Evolutionary conservation across 2,888 invertebrate genomes (phyloP), one percentile per base, ranked within the genome.

Genomic region (Nebria brevicollis): DNA sequence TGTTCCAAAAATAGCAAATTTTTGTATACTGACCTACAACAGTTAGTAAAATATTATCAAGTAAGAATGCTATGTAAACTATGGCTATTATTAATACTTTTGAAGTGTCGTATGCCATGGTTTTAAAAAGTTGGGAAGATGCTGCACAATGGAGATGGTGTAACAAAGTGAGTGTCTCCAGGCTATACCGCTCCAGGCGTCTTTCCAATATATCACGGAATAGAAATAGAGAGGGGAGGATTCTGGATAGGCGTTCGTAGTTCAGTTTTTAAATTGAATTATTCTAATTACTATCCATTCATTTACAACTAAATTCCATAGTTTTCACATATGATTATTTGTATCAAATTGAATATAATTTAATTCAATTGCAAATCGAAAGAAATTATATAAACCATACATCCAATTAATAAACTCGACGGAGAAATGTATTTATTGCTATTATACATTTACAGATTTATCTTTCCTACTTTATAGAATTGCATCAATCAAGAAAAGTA

Each of bases 41-140:
- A 64, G 97, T 97, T 73, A 97, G 91, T 26, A 97, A 91, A 83
- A 97, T 93, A 89, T 97, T 97, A 90, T 97, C 97, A 88, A 95
- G 89, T 85, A 96, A 92, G 87, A 96, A 92, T 1, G 95, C 94
- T 82, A 94, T 88, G 87, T 96, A 96, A 77, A 95, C 93, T 82
- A 93, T 90, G 34, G 90, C 84, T 80, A 93, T 92, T 76, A 90
- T 85, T 68, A 89, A 83, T 73, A 88, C 83, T 83, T 89, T 88
- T 5, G 87, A 86, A 81, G 64, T 75, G n/a, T 72, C 70, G 25
- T 65, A 41, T 65, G 41, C 74, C 79, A 79, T 79, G 20, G 34
- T 79, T 64, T 54, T 42, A 34, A 15, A 13, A 20, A 20, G 26
- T 11, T 15, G n/a, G 25, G 26, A 25, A 13, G 70, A 77, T 77